Evolutionary conservation across 1,140 invertebrate genomes (phyloP).

Genomic region (Thalassaphorura encarpata): DNA sequence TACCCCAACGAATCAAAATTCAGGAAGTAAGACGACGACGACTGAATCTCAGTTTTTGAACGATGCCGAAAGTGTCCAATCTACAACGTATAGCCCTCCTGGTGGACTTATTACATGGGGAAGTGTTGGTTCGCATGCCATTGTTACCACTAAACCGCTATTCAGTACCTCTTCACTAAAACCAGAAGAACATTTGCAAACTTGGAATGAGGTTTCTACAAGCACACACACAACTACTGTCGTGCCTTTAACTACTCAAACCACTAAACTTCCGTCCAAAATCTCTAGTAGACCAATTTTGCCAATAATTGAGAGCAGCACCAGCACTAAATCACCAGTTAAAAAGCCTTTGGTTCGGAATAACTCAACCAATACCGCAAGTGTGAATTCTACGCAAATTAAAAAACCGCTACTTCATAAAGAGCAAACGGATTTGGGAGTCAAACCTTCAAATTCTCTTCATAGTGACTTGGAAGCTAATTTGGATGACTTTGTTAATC

Average conservation of each 20-base stretch:
- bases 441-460: constrained; percentile 8
- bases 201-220: no score
- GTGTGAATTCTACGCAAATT: no score
- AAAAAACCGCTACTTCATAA: no score
- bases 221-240: no score
- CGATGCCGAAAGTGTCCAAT: no score
- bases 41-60: no score
- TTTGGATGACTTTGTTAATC: constrained; percentile 32
- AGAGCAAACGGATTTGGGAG: constrained; percentile 31
- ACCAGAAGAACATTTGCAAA: no score
- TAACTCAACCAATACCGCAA: constrained; percentile 39
- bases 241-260: constrained; percentile 34
- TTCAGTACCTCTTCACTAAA: no score
- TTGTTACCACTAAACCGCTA: constrained; percentile 40
- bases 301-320: constrained; percentile 8
- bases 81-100: no score
- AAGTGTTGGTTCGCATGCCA: constrained; percentile 37
- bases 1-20: constrained; percentile 6
- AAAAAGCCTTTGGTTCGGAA: constrained; percentile 36
- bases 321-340: constrained; percentile 6
- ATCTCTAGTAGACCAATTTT: constrained; percentile 25
- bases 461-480: constrained; percentile 29
- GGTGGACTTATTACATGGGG: constrained; percentile 36
- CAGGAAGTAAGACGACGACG: neutral
- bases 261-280: constrained; percentile 34